phyloP scores from a whole-genome alignment of 2,888 invertebrate genomes.

The Sabatieria punctata region DNA sequence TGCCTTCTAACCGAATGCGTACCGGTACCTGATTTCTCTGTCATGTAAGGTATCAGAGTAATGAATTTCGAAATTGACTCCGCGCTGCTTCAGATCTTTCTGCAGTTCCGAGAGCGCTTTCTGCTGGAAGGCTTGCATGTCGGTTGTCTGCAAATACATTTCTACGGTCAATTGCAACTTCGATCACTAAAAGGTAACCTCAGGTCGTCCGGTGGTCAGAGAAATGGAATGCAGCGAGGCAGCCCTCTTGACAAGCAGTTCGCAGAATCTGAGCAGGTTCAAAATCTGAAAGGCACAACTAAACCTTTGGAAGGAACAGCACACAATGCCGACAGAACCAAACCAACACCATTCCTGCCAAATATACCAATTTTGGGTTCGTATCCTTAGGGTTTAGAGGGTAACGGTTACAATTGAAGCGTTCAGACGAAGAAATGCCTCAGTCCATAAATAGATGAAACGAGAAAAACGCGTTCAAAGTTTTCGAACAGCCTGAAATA shows the following conservation, averaged over 20 bases:
- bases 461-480: too few species aligned
- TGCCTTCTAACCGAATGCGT: too few species aligned
- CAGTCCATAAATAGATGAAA: too few species aligned
- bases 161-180: not conserved
- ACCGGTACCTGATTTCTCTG: slow-evolving; percentile 73
- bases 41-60: slow-evolving; percentile 66
- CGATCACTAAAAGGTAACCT: slow-evolving; percentile 13
- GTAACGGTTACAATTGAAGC: too few species aligned
- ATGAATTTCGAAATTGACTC: slow-evolving; percentile 45
- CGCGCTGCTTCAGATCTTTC: slow-evolving; percentile 45
- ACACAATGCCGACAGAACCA: too few species aligned
- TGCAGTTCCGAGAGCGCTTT: slow-evolving; percentile 46
- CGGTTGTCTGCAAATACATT: not conserved
- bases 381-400: too few species aligned
- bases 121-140: slow-evolving; percentile 35
- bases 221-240: slow-evolving; percentile 41
- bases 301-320: too few species aligned
- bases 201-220: slow-evolving; percentile 39
- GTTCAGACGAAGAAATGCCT: too few species aligned
- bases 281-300: slow-evolving; percentile 60
- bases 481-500: too few species aligned
- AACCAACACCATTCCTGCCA: too few species aligned
- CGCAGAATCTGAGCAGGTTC: slow-evolving; percentile 66
- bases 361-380: too few species aligned
- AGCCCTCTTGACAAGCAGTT: slow-evolving; percentile 49